Evolutionary conservation across 2,888 invertebrate genomes (phyloP).

Genomic region (Microplitis deprimator): DNA sequence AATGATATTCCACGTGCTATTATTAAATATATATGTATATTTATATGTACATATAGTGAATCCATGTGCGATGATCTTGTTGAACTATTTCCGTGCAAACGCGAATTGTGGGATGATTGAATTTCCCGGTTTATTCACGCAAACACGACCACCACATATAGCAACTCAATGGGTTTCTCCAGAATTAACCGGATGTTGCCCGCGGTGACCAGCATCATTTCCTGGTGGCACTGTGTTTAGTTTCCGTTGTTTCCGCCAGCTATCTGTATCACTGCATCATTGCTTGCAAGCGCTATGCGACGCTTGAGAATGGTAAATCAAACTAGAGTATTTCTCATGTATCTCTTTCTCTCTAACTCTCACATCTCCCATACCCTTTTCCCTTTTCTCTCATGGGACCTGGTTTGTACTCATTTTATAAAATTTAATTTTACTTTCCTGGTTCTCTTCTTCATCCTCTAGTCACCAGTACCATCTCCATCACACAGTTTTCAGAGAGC

Average conservation of each 20-base stretch:
- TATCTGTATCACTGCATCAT: conserved; percentile 63
- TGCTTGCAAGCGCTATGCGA: conserved; percentile 38
- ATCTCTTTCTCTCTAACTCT: conserved; percentile 26
- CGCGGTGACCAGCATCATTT: conserved; percentile 65
- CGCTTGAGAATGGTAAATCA: conserved; percentile 47
- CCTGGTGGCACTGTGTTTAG: conserved; percentile 66
- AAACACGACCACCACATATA: conserved; percentile 24
- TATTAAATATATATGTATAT: neutral
- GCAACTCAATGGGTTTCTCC: neutral
- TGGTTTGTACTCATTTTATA: neutral
- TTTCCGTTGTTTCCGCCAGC: conserved; percentile 64
- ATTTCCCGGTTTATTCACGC: conserved; percentile 48
- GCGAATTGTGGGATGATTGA: conserved; percentile 46
- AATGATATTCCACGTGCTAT: no score
- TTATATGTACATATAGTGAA: neutral
- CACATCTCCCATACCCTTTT: conserved; percentile 4
- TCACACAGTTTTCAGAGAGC: conserved; percentile 39
- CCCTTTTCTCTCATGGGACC: neutral
- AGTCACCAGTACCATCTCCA: no score
- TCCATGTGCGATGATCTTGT: conserved; percentile 14
- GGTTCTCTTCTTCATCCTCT: conserved; percentile 31
- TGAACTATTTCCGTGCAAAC: conserved; percentile 34
- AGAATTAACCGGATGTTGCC: conserved; percentile 56
- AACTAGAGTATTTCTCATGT: conserved; percentile 24
- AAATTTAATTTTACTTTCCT: neutral